phyloP scores from a whole-genome alignment of 2,888 invertebrate species.

The Phaonia tiefii region DNA sequence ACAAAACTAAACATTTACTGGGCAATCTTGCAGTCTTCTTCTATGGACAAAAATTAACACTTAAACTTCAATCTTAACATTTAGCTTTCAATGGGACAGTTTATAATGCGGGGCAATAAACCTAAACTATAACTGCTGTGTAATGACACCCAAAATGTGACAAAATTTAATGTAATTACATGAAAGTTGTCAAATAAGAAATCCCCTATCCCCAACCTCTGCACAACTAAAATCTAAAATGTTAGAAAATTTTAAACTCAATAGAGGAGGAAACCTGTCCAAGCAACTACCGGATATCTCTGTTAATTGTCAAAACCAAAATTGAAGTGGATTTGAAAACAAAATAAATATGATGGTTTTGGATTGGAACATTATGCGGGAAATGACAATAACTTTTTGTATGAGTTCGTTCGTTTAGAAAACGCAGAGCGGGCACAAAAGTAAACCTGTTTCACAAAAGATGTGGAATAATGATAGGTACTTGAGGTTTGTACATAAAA shows the following conservation, averaged over 20 bases:
- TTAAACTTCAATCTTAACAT: background rate
- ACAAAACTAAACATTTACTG: background rate
- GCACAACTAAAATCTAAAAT: background rate
- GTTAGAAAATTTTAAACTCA: constrained; percentile 1
- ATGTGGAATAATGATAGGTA: background rate
- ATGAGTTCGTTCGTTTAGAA: background rate
- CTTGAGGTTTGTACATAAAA: background rate
- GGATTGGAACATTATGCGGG: background rate
- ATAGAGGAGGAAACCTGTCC: background rate
- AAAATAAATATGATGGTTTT: background rate
- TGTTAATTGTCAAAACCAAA: background rate
- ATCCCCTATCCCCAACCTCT: background rate
- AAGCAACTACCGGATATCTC: background rate
- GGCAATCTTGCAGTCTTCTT: background rate
- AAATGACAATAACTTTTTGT: background rate
- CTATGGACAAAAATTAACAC: background rate
- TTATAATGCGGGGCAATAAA: background rate
- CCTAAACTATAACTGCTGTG: no score
- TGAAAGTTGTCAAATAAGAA: constrained; percentile 2
- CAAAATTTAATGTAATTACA: background rate
- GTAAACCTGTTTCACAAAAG: background rate
- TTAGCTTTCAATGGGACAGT: background rate
- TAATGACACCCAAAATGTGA: background rate
- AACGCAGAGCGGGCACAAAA: background rate
- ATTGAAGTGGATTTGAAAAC: background rate